phyloP scores from a whole-genome alignment of 2,888 invertebrate genomes.

The Leptopilina drosophilae region DNA sequence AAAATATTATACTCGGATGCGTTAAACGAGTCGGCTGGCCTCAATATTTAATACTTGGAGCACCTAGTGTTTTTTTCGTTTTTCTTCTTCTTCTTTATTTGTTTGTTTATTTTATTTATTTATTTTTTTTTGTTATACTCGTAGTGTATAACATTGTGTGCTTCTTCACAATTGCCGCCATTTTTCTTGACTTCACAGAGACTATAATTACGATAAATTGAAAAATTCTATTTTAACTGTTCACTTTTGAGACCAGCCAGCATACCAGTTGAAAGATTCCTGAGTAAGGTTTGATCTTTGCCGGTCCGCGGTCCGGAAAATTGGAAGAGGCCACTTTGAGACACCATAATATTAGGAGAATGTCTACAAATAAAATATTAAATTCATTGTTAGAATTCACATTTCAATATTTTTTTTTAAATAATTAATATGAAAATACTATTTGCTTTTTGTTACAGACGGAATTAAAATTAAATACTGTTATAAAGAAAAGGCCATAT shows the following conservation, averaged over 20 bases:
- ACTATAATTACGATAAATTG: slow-evolving; percentile 30
- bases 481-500: too few species aligned
- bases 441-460: too few species aligned
- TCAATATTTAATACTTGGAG: slow-evolving; percentile 14
- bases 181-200: slow-evolving; percentile 30
- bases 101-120: too few species aligned
- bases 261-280: slow-evolving; percentile 38
- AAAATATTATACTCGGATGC: slow-evolving; percentile 39
- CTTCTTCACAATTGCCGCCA: slow-evolving; percentile 36
- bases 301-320: slow-evolving; percentile 19
- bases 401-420: too few species aligned
- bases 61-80: slow-evolving; percentile 3
- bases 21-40: slow-evolving; percentile 21
- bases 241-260: slow-evolving; percentile 36
- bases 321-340: slow-evolving; percentile 38
- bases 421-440: too few species aligned
- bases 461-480: too few species aligned
- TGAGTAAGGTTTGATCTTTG: slow-evolving; percentile 35
- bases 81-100: too few species aligned
- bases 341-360: slow-evolving; percentile 29
- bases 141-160: slow-evolving; percentile 11
- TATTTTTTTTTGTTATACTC: slow-evolving; percentile 13
- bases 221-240: slow-evolving; percentile 26
- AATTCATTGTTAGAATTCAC: neutral
- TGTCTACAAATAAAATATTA: slow-evolving; percentile 8